Percentiles rank a stretch among this genome's conserved stretches.
These are phyloP conservation scores for Ophonus ardosiacus DNA, from an alignment of 2,888 invertebrate genomes.

Conservation along the genomic window DNA sequence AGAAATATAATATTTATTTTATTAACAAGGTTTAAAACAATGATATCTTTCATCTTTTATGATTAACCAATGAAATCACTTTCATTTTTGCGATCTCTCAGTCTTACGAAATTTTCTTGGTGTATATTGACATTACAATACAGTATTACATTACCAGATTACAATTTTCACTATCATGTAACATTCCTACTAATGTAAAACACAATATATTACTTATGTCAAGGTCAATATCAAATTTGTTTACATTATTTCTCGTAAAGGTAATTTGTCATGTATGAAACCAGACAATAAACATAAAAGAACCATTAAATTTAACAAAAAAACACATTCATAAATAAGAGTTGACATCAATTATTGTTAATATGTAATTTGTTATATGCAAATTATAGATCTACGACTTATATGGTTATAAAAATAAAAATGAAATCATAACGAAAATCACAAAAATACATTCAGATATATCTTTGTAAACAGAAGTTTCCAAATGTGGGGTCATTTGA, in stretches of 20 bases:
- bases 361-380: constrained; percentile 23
- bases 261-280: constrained; percentile 8
- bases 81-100: background rate
- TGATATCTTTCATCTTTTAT: background rate
- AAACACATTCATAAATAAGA: constrained; percentile 1
- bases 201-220: background rate
- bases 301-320: constrained; percentile 4
- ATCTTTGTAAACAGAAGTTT: no score
- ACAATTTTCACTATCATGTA: constrained; percentile 15
- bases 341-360: background rate
- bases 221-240: constrained; percentile 47
- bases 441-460: no score
- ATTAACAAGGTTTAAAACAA: background rate
- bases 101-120: background rate
- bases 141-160: background rate
- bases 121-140: constrained; percentile 23
- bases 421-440: constrained; percentile 12
- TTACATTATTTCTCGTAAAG: constrained; percentile 1
- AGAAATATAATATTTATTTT: background rate
- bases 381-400: constrained; percentile 6
- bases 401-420: constrained; percentile 14
- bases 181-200: constrained; percentile 6
- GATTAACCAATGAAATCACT: background rate
- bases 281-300: constrained; percentile 1
- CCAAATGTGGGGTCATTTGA: no score